Evolutionary conservation across 1,140 invertebrate genomes (phyloP), one percentile per base, ranked within the genome.

Genomic region (Pantala flavescens): DNA sequence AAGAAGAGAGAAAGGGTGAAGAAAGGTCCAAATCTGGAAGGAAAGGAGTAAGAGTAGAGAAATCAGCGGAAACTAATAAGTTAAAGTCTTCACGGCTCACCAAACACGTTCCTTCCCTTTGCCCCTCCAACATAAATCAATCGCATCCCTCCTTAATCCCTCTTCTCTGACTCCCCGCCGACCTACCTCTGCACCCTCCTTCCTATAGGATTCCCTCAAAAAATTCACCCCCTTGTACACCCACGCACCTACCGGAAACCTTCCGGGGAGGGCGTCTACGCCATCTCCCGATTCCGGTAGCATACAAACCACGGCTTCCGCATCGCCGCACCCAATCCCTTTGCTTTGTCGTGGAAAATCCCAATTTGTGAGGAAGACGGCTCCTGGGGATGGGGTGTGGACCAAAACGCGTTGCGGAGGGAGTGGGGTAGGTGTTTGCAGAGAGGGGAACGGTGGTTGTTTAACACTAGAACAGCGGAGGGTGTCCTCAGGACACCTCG

Each of bases 21-120:
- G 49, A 16, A 63, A 63, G 49, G 49, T 19, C 16, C 49, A 63
- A 63, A 16, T 16, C 49, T 3, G 49, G 49, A 14, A 36, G 28
- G 28, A 36, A 36, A 36, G 28, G 49, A 14, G 49, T 16, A 14
- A 7, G 49, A n/a, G 49, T 3, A 12, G 49, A 63, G 49, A 21
- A 63, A 63, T 63, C 49, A 63, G 49, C 49, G 49, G 49, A 63
- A 63, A 63, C 49, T 63, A 63, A 63, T 63, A 63, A 63, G 49
- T 63, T 63, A 63, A 21, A 63, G 49, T 63, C 49, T 63, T 63
- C 49, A 63, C 49, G 71, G 24, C 23, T 71, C 71, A 36, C 71
- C 71, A 71, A 23, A 28, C 23, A 71, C 28, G 71, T 23, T 71
- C 14, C 42, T 73, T 73, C n/a, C n/a, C 71, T 71, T 71, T 71